Conservation (phyloP, 2,888 invertebrate species). For the Dolomedes plantarius region DNA sequence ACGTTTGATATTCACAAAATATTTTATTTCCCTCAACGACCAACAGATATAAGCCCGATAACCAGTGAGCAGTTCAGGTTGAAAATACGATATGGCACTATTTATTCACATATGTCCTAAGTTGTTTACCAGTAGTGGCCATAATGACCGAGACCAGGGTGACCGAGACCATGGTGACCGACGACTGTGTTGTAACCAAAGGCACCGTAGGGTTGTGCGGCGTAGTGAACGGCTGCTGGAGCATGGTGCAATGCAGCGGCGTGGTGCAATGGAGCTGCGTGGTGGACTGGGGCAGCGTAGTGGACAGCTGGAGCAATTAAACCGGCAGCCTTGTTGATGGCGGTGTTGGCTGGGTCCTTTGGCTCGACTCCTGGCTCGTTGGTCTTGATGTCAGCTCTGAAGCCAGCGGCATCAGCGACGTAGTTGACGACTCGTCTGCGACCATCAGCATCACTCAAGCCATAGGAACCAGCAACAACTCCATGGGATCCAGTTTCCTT, state of each 20-base stretch:
- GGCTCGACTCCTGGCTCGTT: conserved; percentile 74
- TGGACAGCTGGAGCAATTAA: conserved; percentile 18
- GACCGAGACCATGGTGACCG: conserved; percentile 51
- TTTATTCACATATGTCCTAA: neutral
- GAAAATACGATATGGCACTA: conserved; percentile 19
- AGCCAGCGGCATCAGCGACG: conserved; percentile 73
- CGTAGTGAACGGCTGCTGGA: conserved; percentile 32
- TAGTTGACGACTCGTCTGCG: conserved; percentile 73
- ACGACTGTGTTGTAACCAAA: conserved; percentile 59
- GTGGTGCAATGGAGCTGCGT: conserved; percentile 35
- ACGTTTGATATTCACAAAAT: too few species aligned
- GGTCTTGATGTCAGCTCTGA: conserved; percentile 73
- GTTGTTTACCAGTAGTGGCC: conserved; percentile 44
- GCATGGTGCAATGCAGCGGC: conserved; percentile 25
- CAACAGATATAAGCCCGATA: conserved; percentile 29
- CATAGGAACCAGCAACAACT: conserved; percentile 72
- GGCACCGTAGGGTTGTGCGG: conserved; percentile 33
- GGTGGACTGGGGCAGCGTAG: conserved; percentile 23
- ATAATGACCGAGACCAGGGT: conserved; percentile 19
- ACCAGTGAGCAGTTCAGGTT: conserved; percentile 43
- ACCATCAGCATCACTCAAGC: conserved; percentile 73
- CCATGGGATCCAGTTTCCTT: conserved; percentile 73
- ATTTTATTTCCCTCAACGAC: conserved; percentile 37
- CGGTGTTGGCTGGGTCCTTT: conserved; percentile 72
- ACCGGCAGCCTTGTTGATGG: conserved; percentile 72